Base-by-base conservation (phyloP, 2,113 vertebrate genomes). In the Poeciliopsis occidentalis region DNA sequence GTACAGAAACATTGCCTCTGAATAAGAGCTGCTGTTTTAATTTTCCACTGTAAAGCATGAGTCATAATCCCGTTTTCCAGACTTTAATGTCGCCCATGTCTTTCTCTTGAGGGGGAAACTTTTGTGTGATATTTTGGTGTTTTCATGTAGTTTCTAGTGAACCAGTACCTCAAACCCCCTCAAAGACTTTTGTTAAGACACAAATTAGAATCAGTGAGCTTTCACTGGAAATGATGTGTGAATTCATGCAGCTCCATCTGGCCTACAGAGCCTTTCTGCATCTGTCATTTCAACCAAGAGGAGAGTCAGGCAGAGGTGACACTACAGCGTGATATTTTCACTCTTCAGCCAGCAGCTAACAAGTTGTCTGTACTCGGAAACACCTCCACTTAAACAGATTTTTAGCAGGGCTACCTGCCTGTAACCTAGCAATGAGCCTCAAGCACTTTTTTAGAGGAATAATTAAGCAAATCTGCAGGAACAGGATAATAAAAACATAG, bases 221-320 rank as follows among this genome's bases (percentile, higher is more conserved):
- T 81, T 79, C 78, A 84, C 76, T 77, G 76, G 57, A 71, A 85
- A 77, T 87, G 64, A 60, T 74, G 78, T 76, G 80, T 80, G 87
- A 89, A 89, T 87, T 87, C 81, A 88, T 83, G 82, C 70, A n/a
- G 72, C 82, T 85, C 89, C 88, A 84, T 91, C 84, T 92, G 85
- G 79, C 79, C 78, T 13, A 54, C 67, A 24, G 72, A 78, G 83
- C 27, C 75, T 31, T 77, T 41, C 73, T 83, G 77, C 72, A 60
- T 79, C 83, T 85, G 82, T 83, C 82, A 79, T 60, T 17, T 31
- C n/a, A 63, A 69, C 69, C 80, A 76, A 67, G 66, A 69, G 76
- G 70, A 22, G 73, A n/a, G 60, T 66, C 65, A 60, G 74, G 70
- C 57, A 67, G 69, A 71, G 81, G 76, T 71, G 71, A 85, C 80